These are phyloP conservation scores for Cetonia aurata DNA, from an alignment of 2,888 invertebrate species.

Conservation along the genomic window DNA sequence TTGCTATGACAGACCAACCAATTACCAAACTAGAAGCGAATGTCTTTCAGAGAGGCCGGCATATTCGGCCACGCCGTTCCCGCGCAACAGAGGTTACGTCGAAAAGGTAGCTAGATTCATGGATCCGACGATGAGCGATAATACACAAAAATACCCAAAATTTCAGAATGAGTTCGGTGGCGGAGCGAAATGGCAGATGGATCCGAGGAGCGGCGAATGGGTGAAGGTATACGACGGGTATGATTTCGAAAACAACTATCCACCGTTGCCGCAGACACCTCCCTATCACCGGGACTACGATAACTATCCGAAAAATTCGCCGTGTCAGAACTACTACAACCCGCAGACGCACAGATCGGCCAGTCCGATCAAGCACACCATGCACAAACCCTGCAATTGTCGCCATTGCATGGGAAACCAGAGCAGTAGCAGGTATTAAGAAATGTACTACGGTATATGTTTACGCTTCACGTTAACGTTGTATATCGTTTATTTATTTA, in stretches of 20 bases:
- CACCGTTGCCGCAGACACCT: conserved; percentile 51
- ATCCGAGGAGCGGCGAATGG: conserved; percentile 58
- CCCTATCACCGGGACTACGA: conserved; percentile 42
- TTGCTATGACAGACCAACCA: conserved; percentile 36
- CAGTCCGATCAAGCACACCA: conserved; percentile 38
- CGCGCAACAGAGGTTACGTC: conserved; percentile 51
- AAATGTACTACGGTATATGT: neutral
- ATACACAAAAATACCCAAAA: conserved; percentile 46
- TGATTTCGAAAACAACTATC: conserved; percentile 53
- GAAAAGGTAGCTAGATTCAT: conserved; percentile 53
- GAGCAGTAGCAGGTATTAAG: conserved; percentile 29
- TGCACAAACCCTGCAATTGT: conserved; percentile 42
- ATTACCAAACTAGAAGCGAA: conserved; percentile 43
- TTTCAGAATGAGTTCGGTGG: conserved; percentile 31
- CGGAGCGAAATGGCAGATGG: conserved; percentile 56
- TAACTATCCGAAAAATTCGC: conserved; percentile 37
- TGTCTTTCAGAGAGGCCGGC: conserved; percentile 47
- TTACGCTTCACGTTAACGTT: conserved; percentile 1
- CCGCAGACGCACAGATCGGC: conserved; percentile 29
- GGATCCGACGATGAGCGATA: conserved; percentile 50
- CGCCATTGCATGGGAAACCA: conserved; percentile 39
- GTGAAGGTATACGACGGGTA: conserved; percentile 54
- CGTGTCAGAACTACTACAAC: conserved; percentile 40
- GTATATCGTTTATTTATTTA: neutral
- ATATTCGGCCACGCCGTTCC: conserved; percentile 48